Evolutionary conservation across 2,113 vertebrate genomes (phyloP).

Genomic region (Monopterus albus): DNA sequence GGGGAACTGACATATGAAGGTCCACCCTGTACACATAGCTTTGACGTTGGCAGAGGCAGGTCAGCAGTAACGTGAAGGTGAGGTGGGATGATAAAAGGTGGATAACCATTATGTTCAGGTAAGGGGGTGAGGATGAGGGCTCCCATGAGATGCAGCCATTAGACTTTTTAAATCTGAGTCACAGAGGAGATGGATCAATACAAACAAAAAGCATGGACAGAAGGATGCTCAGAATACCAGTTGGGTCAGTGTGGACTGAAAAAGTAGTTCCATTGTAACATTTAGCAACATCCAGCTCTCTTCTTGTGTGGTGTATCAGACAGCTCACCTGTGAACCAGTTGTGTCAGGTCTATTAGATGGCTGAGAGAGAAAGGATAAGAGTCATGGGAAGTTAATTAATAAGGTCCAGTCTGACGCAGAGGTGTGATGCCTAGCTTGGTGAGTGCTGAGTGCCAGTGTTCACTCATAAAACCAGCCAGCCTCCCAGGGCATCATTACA

Average conservation of each 20-base stretch:
- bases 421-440: constrained; percentile 42
- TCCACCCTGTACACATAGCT: constrained; percentile 17
- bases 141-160: not conserved
- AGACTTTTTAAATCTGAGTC: constrained; percentile 33
- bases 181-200: constrained; percentile 21
- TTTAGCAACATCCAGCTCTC: not conserved
- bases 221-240: too few relatives aligned
- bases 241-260: too few relatives aligned
- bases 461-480: constrained; percentile 42
- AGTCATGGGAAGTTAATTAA: constrained; percentile 31
- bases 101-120: constrained; percentile 18
- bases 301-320: not conserved
- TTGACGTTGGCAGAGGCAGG: constrained; percentile 30
- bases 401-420: constrained; percentile 26
- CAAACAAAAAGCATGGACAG: constrained; percentile 8
- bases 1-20: constrained; percentile 62
- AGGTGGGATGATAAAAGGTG: not conserved
- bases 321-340: constrained; percentile 33
- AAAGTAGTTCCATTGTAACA: not conserved
- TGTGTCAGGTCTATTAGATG: constrained; percentile 12
- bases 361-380: constrained; percentile 2
- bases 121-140: constrained; percentile 1
- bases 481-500: constrained; percentile 49
- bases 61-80: constrained; percentile 51
- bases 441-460: constrained; percentile 17